Base-by-base conservation (phyloP, 2,888 invertebrate species). In the Phortica okadai region DNA sequence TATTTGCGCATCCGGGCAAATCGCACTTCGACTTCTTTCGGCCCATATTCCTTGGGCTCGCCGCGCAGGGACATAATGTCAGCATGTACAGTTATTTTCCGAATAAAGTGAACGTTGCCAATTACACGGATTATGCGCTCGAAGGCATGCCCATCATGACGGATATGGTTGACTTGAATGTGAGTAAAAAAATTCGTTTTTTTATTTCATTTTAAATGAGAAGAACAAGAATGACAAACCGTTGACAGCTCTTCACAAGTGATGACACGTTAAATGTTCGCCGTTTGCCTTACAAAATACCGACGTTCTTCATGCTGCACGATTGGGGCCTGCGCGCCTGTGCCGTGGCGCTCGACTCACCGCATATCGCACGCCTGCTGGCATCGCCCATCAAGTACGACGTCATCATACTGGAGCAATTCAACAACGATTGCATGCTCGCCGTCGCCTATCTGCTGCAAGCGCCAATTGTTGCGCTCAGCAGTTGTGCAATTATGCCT, bases 381-480 rank as follows among this genome's bases (percentile, higher is more conserved):
- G 77, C 73, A 6, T 81, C 80, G 0, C 54, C 78, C 0, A 82
- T 75, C 1, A 93, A 93, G 67, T 95, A 93, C 81, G 95, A 96
- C 89, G 87, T 95, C 0, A 92, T 95, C 6, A 89, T 96, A 0
- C 91, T 93, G 25, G 95, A 96, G 89, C 93, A 93, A 73, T 96
- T 96, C 86, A 94, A 94, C 83, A 93, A 93, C 76, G 94, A 96
- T 84, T 95, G 96, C 86, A 93, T 93, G 84, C 88, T 94, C 44
- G 94, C 94, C 0, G 85, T 96, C 33, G 93, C 93, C 0, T 92
- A 94, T 84, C 93, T 94, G 82, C 92, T 95, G 33, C 88, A 92
- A 25, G 94, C 93, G 0, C 95, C 95, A 0, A 92, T 93, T 0
- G 92, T 95, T 0, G 92, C 92, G 0, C 83, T 94, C 4, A 93